Percentiles rank a stretch among this genome's conserved stretches.
Evolutionary conservation across 53 echinoderm and acorn worm genomes (phyloP).

Genomic region (Actinopyga echinites): DNA sequence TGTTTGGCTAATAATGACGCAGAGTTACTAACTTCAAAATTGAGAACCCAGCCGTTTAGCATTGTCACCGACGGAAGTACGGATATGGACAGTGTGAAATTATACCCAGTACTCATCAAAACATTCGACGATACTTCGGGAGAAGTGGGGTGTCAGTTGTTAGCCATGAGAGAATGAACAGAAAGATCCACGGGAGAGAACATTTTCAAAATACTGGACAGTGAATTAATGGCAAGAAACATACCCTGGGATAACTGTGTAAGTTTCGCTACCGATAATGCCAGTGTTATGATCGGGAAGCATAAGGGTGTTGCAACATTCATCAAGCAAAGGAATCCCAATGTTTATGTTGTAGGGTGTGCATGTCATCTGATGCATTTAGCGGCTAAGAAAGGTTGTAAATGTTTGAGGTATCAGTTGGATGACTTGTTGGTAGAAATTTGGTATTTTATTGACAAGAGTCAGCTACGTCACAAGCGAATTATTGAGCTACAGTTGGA

Average conservation of each 20-base stretch:
- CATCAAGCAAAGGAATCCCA: conserved; percentile 22
- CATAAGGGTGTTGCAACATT: conserved; percentile 42
- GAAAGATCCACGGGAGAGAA: conserved; percentile 46
- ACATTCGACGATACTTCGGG: conserved; percentile 38
- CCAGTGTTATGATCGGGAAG: conserved; percentile 40
- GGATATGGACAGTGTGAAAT: conserved; percentile 12
- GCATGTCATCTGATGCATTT: conserved; percentile 50
- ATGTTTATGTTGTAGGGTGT: conserved; percentile 46
- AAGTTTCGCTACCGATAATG: conserved; percentile 51
- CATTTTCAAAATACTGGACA: conserved; percentile 46
- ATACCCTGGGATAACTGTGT: conserved; percentile 45
- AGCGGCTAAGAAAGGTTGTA: conserved; percentile 43
- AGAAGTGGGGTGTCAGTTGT: conserved; percentile 19
- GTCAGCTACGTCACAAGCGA: conserved; percentile 35
- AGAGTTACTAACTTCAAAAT: not conserved
- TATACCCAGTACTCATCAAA: conserved; percentile 18
- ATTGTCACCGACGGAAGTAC: conserved; percentile 8
- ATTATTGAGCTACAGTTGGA: conserved; percentile 44
- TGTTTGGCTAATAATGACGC: not conserved
- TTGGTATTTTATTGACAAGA: conserved; percentile 55
- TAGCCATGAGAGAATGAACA: conserved; percentile 41
- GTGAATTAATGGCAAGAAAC: not conserved
- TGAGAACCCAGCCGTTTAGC: not conserved
- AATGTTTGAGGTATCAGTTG: conserved; percentile 3
- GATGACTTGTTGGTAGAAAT: conserved; percentile 34